Base-by-base conservation (phyloP, 2,888 invertebrate species). In the Melipona bicolor region DNA sequence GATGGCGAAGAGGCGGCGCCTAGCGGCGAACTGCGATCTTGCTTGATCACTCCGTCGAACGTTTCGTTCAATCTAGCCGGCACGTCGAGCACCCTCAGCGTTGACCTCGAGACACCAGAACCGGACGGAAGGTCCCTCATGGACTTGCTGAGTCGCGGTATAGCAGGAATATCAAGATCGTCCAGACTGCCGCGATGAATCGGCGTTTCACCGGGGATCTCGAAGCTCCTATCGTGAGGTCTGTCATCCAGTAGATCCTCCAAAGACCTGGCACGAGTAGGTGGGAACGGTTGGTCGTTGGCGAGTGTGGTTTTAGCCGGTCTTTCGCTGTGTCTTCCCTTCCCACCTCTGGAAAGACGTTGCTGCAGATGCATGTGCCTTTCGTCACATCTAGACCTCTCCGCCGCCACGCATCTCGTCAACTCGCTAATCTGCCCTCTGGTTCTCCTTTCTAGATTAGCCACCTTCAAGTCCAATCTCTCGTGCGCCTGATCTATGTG, bases 401-500 rank as follows among this genome's bases (percentile, higher is more conserved):
- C 97, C 0, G 96, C 96, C 1, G 96, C 96, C 2, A 97, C 96
- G 80, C 96, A 96, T 89, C 96, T 96, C 0, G 97, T 96, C 75
- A 97, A 92, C 86, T 97, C 96, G 5, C 97, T 96, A 89, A 97
- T 96, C 92, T 97, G 96, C 24, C 97, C 97, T 90, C 97, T 96
- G 0, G 97, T 97, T 87, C 96, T 96, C 92, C 96, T 96, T 91
- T 98, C 97, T 76, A 98, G 95, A 90, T 97, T 97, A 9, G 97
- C 97, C 0, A 98, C 97, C 91, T 98, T 97, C 88, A 97, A 96
- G 84, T 97, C 97, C 68, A 98, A 94, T 86, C 96, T 96, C 85
- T 97, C 97, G 92, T 98, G 97, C 0, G 98, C 97, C 91, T 96
- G 96, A 91, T 97, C 97, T 54, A 98, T 97, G 90, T 96, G 96